A percentile compares a stretch with the other conserved stretches of the same genome.
phyloP scores from a whole-genome alignment of 2,888 invertebrate genomes.

The Copidosoma aretas region DNA sequence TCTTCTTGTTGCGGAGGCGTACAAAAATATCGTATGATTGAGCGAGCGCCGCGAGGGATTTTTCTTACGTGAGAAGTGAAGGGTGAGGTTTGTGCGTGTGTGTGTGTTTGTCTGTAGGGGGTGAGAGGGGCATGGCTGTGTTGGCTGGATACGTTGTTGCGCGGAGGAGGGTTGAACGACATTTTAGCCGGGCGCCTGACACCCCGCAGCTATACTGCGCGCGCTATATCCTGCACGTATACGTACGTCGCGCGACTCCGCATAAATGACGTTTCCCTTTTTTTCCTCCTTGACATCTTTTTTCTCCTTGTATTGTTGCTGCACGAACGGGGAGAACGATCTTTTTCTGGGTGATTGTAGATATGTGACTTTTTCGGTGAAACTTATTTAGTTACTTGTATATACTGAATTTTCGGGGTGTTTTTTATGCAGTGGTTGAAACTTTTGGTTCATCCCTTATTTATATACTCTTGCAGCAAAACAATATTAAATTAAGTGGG shows the following conservation, averaged over 20 bases:
- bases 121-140: too few species aligned
- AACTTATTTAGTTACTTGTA: too few species aligned
- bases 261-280: constrained; percentile 37
- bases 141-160: not conserved
- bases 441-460: too few species aligned
- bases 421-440: too few species aligned
- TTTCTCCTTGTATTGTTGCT: too few species aligned
- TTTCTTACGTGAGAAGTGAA: constrained; percentile 47
- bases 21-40: constrained; percentile 60
- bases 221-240: not conserved
- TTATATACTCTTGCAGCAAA: too few species aligned
- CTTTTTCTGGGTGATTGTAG: not conserved
- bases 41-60: constrained; percentile 59
- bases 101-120: constrained; percentile 26
- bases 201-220: constrained; percentile 40
- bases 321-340: not conserved
- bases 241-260: constrained; percentile 28
- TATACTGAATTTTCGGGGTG: too few species aligned
- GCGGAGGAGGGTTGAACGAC: constrained; percentile 47
- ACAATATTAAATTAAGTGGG: too few species aligned
- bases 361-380: not conserved
- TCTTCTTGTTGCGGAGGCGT: constrained; percentile 47
- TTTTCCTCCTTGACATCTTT: not conserved
- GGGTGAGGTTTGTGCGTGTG: constrained; percentile 37
- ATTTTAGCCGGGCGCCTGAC: constrained; percentile 44